These are phyloP conservation scores for Anarhynchus alexandrinus DNA, from an alignment of 2,113 vertebrate genomes.

Conservation along the genomic window DNA sequence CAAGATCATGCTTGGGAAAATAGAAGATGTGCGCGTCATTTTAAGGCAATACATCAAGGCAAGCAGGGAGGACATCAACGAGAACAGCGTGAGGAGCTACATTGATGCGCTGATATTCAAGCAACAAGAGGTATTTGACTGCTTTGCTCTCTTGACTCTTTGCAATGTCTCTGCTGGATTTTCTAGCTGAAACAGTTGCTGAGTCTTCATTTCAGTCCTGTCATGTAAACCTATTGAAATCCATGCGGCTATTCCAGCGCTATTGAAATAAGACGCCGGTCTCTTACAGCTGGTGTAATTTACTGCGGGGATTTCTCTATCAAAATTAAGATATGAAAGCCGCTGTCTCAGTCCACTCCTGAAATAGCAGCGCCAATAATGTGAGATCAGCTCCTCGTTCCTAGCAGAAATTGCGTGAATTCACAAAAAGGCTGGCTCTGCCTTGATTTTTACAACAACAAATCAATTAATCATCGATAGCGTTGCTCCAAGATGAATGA, in stretches of 20 bases:
- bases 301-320: background rate
- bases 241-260: background rate
- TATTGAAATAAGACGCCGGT: background rate
- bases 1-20: constrained; percentile 71
- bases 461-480: constrained; percentile 18
- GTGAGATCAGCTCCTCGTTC: background rate
- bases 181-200: background rate
- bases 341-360: background rate
- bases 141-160: background rate
- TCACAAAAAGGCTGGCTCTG: background rate
- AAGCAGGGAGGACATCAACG: background rate
- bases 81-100: constrained; percentile 55
- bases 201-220: background rate
- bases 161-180: background rate
- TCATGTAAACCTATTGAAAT: background rate
- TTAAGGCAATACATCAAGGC: constrained; percentile 63
- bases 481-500: constrained; percentile 15
- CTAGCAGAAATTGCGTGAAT: background rate
- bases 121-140: constrained; percentile 65
- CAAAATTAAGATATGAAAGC: background rate
- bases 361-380: background rate
- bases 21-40: constrained; percentile 64
- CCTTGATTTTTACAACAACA: background rate
- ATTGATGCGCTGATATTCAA: constrained; percentile 70
- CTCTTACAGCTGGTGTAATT: background rate